phyloP scores from a whole-genome alignment of 1,140 invertebrate genomes.

The Diabrotica virgifera region DNA sequence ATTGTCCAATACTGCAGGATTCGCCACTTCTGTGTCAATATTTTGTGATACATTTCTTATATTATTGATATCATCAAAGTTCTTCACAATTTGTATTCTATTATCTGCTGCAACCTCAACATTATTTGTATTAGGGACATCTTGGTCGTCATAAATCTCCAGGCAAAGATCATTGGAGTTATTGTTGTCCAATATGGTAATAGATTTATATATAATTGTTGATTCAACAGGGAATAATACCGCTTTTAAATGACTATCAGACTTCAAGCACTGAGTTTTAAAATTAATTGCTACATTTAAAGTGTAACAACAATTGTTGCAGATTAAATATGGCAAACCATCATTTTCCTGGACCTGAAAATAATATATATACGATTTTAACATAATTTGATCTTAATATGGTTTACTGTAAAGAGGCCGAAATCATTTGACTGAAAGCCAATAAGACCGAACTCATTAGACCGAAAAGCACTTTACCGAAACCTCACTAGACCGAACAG shows the following conservation, averaged over 20 bases:
- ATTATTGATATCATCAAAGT: not conserved
- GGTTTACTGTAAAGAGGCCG: too few species aligned
- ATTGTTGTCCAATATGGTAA: constrained; percentile 24
- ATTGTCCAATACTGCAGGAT: not conserved
- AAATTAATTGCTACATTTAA: constrained; percentile 33
- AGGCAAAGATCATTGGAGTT: constrained; percentile 7
- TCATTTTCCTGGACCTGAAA: constrained; percentile 32
- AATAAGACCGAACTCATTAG: too few species aligned
- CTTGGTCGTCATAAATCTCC: not conserved
- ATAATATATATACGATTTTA: not conserved
- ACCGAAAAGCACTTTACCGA: too few species aligned
- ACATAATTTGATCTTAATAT: too few species aligned
- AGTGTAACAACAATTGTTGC: constrained; percentile 33
- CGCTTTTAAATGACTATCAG: constrained; percentile 32
- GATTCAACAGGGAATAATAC: constrained; percentile 12
- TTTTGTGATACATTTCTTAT: not conserved
- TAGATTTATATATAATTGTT: constrained; percentile 23
- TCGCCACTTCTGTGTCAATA: not conserved
- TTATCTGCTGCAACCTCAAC: not conserved
- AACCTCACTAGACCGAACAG: too few species aligned
- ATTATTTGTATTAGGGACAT: not conserved
- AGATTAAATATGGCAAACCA: constrained; percentile 35
- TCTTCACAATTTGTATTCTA: too few species aligned
- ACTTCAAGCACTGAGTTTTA: constrained; percentile 34
- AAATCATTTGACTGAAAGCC: too few species aligned